Conservation (phyloP, 1,140 invertebrate species). For the Samia ricini region DNA sequence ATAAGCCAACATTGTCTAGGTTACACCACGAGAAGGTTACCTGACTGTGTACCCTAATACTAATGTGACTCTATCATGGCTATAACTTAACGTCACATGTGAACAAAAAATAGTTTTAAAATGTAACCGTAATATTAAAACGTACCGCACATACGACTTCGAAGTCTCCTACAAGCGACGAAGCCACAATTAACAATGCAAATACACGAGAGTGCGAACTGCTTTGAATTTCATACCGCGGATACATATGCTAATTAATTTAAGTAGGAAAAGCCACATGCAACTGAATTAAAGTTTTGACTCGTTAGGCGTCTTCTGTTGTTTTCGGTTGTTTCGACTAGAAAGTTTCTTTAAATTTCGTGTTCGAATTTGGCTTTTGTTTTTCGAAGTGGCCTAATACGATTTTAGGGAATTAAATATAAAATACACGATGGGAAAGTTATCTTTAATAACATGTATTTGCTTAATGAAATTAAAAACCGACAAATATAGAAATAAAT, state of each 20-base stretch:
- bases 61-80: too few species aligned
- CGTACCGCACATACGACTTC: conserved; percentile 8
- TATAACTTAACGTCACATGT: too few species aligned
- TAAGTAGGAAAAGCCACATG: conserved; percentile 48
- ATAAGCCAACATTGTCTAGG: too few species aligned
- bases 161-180: conserved; percentile 23
- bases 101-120: too few species aligned
- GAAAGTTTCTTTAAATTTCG: neutral
- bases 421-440: too few species aligned
- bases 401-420: too few species aligned
- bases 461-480: too few species aligned
- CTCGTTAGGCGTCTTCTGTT: conserved; percentile 36
- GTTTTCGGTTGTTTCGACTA: neutral
- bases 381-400: too few species aligned
- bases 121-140: neutral
- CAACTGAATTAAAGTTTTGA: conserved; percentile 31
- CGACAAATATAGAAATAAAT: too few species aligned
- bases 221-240: conserved; percentile 62
- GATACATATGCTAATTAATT: conserved; percentile 64
- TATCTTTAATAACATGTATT: too few species aligned
- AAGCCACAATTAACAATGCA: conserved; percentile 66
- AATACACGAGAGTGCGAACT: conserved; percentile 47
- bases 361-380: neutral
- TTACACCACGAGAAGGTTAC: too few species aligned
- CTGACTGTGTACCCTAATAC: too few species aligned